These are phyloP conservation scores for Cyclura pinguis DNA, from an alignment of 2,797 vertebrate genomes.

Conservation along the genomic window DNA sequence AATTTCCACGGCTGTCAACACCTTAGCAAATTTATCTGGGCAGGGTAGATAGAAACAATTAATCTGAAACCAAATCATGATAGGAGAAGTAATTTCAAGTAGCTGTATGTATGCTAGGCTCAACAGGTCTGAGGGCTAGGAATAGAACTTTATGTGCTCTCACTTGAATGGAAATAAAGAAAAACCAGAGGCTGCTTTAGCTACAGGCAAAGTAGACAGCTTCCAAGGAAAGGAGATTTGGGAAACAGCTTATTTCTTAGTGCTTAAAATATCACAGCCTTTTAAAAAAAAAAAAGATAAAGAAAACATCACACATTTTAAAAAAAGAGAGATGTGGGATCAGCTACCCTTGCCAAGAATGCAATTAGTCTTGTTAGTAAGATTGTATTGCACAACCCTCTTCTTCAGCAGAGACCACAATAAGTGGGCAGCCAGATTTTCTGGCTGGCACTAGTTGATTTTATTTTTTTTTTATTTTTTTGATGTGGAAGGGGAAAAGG, in stretches of 20 bases:
- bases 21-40: not conserved
- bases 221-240: conserved; percentile 4
- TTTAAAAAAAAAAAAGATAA: not conserved
- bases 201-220: not conserved
- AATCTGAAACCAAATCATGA: not conserved
- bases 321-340: not conserved
- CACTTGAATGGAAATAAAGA: not conserved
- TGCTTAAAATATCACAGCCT: conserved; percentile 11
- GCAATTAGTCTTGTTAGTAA: conserved; percentile 34
- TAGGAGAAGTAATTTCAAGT: not conserved
- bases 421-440: not conserved
- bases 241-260: not conserved
- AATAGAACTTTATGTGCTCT: not conserved
- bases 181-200: not conserved
- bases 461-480: not conserved
- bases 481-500: too few species aligned
- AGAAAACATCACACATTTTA: not conserved
- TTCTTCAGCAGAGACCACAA: not conserved
- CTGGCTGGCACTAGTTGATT: not conserved
- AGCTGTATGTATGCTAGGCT: not conserved
- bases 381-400: not conserved
- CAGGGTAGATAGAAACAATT: not conserved
- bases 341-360: conserved; percentile 18
- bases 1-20: not conserved
- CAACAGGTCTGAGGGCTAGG: not conserved